Evolutionary conservation across 2,113 vertebrate species (phyloP), one percentile per base, ranked within the genome.

Genomic region (Rallus limicola): DNA sequence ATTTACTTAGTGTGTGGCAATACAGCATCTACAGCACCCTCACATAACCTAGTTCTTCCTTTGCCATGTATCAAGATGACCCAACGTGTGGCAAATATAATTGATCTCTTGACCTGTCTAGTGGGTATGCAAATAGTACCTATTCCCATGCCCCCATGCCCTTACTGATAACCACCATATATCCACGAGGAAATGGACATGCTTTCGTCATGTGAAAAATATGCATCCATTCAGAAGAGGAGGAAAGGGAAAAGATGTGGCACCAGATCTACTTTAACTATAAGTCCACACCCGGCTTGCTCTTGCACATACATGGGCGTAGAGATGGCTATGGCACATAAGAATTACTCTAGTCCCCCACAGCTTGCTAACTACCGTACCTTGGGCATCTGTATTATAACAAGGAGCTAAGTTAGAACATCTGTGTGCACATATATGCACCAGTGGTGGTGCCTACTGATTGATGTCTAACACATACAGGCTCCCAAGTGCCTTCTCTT

Each of bases 401-500:
- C 67, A 7, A 46, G 52, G 50, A 88, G 46, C n/a, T 44, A 69
- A 75, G 13, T 53, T 38, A 81, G 46, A 82, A 53, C 31, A 16
- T 1, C 38, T 48, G 20, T 15, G 31, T 9, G 44, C 0, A 2
- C 50, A 40, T 7, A 58, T 5, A n/a, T 0, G 4, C 29, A 21
- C 38, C n/a, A 34, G 59, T 6, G 23, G 26, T 55, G 44, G 63
- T 92, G 68, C 63, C 34, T 28, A 33, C 52, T 58, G 53, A 40
- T 14, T 58, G 53, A 40, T 16, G 25, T 33, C 67, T 21, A 48
- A 56, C 1, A 18, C 24, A 17, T 6, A 6, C 55, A 65, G 50
- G 62, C 16, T 26, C 33, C 50, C 3, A 3, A 38, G 25, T 50
- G 20, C n/a, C 55, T 76, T n/a, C 72, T 74, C 60, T 60, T 26